phyloP scores from a whole-genome alignment of 1,140 invertebrate genomes.

The Trichogramma pretiosum region DNA sequence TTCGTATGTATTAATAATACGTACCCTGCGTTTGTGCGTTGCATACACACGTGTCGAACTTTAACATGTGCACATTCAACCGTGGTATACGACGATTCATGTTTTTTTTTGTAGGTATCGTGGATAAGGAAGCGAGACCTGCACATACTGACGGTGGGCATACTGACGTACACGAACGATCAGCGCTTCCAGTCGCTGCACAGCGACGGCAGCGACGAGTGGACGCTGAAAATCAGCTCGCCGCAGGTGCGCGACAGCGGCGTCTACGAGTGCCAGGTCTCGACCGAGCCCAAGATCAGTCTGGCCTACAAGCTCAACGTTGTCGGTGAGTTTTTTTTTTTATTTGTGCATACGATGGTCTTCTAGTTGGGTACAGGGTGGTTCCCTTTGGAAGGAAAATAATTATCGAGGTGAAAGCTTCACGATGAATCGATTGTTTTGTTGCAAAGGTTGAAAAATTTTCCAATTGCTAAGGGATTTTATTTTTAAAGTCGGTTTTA shows the following conservation, averaged over 20 bases:
- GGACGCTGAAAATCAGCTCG: slow-evolving; percentile 74
- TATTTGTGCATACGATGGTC: too few relatives aligned
- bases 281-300: slow-evolving; percentile 78
- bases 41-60: not conserved
- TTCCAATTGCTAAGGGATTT: too few relatives aligned
- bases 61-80: too few relatives aligned
- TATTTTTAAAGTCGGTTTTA: too few relatives aligned
- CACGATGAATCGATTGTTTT: too few relatives aligned
- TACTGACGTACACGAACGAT: slow-evolving; percentile 67
- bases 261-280: slow-evolving; percentile 79
- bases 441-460: too few relatives aligned
- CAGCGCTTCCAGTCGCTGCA: slow-evolving; percentile 70
- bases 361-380: too few relatives aligned
- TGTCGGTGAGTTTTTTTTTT: slow-evolving; percentile 76
- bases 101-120: slow-evolving; percentile 56
- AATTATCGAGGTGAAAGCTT: too few relatives aligned
- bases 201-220: slow-evolving; percentile 77
- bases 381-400: too few relatives aligned
- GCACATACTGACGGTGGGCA: slow-evolving; percentile 65
- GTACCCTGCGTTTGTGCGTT: not conserved
- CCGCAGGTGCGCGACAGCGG: slow-evolving; percentile 66
- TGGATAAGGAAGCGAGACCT: slow-evolving; percentile 68
- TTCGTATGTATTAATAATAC: not conserved
- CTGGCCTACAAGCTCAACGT: slow-evolving; percentile 70
- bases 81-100: too few relatives aligned